Conservation (phyloP, 1,140 invertebrate species). For the Drosophila aff. region DNA sequence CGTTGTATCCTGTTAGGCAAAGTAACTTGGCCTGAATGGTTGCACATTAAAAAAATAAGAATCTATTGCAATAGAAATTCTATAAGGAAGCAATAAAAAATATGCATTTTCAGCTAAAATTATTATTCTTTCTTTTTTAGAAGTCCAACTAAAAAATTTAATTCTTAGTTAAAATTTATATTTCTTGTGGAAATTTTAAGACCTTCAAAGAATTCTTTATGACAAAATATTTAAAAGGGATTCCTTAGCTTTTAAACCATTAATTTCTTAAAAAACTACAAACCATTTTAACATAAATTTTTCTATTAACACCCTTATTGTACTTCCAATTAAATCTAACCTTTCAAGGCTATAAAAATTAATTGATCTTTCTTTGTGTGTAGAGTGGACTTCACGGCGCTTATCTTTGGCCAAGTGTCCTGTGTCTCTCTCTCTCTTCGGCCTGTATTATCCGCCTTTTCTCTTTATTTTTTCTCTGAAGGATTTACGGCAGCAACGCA, state of each 20-base stretch:
- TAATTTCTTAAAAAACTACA: background rate
- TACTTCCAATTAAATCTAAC: background rate
- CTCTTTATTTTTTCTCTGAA: slow-evolving; percentile 37
- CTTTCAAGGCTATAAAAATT: background rate
- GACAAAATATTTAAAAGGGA: background rate
- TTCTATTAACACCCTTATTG: background rate
- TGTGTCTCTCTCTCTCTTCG: slow-evolving; percentile 7
- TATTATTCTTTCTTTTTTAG: no score
- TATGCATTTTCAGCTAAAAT: no score
- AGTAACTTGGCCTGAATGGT: slow-evolving; percentile 56
- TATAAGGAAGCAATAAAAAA: background rate
- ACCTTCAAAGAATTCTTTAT: no score
- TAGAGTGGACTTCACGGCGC: slow-evolving; percentile 48
- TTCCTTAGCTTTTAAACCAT: background rate
- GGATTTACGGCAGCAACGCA: slow-evolving; percentile 73
- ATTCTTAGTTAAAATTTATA: background rate
- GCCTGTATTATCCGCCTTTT: background rate
- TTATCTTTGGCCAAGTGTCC: slow-evolving; percentile 75
- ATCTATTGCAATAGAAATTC: background rate
- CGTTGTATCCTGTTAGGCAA: slow-evolving; percentile 77
- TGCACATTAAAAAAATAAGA: background rate
- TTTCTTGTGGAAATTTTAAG: background rate
- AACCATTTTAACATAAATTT: background rate
- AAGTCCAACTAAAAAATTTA: background rate
- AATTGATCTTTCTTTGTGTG: slow-evolving; percentile 4